Evolutionary conservation across 2,888 invertebrate species (phyloP), one percentile per base, ranked within the genome.

Genomic region (Ptychoptera contaminata): DNA sequence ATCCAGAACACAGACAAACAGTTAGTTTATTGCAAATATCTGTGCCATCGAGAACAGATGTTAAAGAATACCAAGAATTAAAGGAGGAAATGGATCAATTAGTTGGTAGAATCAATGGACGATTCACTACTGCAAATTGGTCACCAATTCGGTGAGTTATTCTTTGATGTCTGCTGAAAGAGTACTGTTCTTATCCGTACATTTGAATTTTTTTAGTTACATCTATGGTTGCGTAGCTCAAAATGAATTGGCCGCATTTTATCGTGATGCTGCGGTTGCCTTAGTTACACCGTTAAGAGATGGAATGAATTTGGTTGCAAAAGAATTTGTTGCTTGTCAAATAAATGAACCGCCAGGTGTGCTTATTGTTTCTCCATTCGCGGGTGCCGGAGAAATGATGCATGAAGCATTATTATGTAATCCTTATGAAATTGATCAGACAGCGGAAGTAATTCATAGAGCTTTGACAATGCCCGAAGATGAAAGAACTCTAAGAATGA

Each of bases 301-400:
- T 56, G 88, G 87, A 42, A 91, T 91, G 90, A 91, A 91, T 65
- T 71, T 91, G 44, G 90, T 91, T 0, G 90, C 90, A 8, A 91
- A 91, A 60, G 91, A 91, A 62, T 91, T 87, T 58, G 90, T 90
- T 1, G 91, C 91, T 2, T 90, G 90, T 57, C 88, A 91, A 65
- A 87, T 88, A 32, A 87, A 87, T 55, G 75, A 75, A 16, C 79
- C 83, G 0, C 87, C 83, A 0, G 91, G 91, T 2, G 90, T 91
- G 1, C 65, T 91, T 34, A 83, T 91, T 42, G 79, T 91, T 8
- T 90, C 90, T 0, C 90, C 90, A 0, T 91, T 91, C 59, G 90
- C 91, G 46, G 91, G 91, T 1, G 90, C 91, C 7, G 88, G 88
- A 1, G 88, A 90, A 63, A 88, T 85, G 73, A 90, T 91, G 90